phyloP scores from a whole-genome alignment of 2,888 invertebrate genomes.

The Pyrocoelia pectoralis region DNA sequence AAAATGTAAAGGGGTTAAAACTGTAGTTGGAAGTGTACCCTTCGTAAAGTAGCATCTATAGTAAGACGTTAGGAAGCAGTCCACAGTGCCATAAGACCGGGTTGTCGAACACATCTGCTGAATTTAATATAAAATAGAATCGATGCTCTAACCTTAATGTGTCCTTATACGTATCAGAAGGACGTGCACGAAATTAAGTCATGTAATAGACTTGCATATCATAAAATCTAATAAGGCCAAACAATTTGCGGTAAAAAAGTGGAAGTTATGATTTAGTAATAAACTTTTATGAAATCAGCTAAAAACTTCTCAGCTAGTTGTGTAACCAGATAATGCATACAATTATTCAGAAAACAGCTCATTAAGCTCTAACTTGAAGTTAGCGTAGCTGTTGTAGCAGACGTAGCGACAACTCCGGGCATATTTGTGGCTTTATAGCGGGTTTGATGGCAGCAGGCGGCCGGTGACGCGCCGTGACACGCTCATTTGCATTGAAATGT shows the following conservation, averaged over 20 bases:
- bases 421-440: conserved; percentile 47
- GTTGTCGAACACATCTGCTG: conserved; percentile 42
- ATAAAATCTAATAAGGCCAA: conserved; percentile 5
- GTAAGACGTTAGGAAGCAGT: conserved; percentile 8
- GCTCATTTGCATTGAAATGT: conserved; percentile 54
- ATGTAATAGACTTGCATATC: background rate
- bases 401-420: conserved; percentile 39
- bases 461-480: conserved; percentile 49
- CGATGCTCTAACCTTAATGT: conserved; percentile 30
- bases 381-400: conserved; percentile 33
- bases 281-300: conserved; percentile 21
- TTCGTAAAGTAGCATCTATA: background rate
- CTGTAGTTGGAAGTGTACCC: background rate
- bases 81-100: conserved; percentile 33
- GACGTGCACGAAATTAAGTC: conserved; percentile 22
- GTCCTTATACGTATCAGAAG: conserved; percentile 22
- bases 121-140: conserved; percentile 37
- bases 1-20: background rate
- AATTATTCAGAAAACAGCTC: conserved; percentile 38
- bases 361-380: conserved; percentile 36
- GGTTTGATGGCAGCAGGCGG: conserved; percentile 47
- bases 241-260: conserved; percentile 15
- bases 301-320: conserved; percentile 32
- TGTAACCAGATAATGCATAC: conserved; percentile 31
- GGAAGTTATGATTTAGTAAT: conserved; percentile 16